Evolutionary conservation across 35 echinoderm and acorn worm species (phyloP).

Genomic region (Eucidaris tribuloides): DNA sequence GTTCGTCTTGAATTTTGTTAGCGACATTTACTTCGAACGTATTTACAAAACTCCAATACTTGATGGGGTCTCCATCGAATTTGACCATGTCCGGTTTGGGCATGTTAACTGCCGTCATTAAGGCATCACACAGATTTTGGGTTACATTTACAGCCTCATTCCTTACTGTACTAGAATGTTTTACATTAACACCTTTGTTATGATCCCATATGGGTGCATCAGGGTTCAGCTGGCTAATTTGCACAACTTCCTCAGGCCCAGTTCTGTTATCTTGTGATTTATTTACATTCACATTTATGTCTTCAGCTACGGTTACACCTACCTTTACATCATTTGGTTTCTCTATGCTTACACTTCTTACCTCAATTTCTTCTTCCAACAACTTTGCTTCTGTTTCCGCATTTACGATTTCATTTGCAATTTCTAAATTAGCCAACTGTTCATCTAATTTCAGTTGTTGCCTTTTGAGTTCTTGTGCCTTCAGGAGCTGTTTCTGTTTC

Average conservation of each 20-base stretch:
- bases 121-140: background rate
- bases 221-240: no score
- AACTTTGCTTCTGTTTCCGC: background rate
- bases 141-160: background rate
- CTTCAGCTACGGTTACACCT: background rate
- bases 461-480: background rate
- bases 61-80: conserved; percentile 50
- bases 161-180: background rate
- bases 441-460: background rate
- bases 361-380: background rate
- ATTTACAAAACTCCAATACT: conserved; percentile 49
- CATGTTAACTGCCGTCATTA: background rate
- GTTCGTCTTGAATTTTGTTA: conserved; percentile 21
- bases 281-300: background rate
- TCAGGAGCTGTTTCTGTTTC: background rate
- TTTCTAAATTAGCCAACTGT: background rate
- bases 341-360: background rate
- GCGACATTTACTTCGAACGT: conserved; percentile 50
- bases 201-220: background rate
- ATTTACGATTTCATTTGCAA: background rate
- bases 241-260: background rate
- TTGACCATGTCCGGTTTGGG: conserved; percentile 36
- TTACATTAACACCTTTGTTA: background rate
- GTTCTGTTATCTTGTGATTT: background rate
- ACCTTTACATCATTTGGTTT: background rate